Conservation (phyloP, 2,888 invertebrate species). For the Blomia tropicalis region DNA sequence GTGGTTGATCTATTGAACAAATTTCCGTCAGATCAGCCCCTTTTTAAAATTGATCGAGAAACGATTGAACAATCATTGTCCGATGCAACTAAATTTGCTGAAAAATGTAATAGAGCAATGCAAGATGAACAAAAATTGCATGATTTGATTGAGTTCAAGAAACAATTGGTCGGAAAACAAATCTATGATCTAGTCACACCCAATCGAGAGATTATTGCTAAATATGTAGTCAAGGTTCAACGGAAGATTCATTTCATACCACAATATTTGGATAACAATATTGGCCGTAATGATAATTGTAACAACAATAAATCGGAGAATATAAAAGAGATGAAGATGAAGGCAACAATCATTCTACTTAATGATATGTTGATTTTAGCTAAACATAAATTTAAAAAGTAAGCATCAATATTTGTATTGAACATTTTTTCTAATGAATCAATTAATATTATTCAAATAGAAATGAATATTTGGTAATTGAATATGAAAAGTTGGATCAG, state of each 20-base stretch:
- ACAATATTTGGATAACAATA: too few relatives aligned
- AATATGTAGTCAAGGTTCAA: background rate
- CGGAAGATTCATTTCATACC: background rate
- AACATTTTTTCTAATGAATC: background rate
- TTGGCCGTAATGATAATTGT: background rate
- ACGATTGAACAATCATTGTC: background rate
- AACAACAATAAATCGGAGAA: background rate
- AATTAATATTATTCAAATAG: background rate
- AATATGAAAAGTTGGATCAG: background rate
- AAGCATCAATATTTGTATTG: conserved; percentile 9
- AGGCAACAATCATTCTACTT: background rate
- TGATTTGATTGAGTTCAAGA: background rate
- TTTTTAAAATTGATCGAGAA: background rate
- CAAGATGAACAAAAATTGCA: background rate
- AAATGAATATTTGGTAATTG: conserved; percentile 2
- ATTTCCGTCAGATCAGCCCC: background rate
- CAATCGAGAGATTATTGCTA: background rate
- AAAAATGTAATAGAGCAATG: background rate
- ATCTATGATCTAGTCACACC: background rate
- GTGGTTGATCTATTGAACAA: conserved; percentile 1
- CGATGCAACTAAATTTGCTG: background rate
- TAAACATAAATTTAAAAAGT: conserved; percentile 5
- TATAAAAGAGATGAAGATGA: background rate
- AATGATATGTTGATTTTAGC: background rate
- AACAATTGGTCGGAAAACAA: background rate